These are phyloP conservation scores for Pao palembangensis DNA, from an alignment of 2,113 vertebrate species.

Conservation along the genomic window DNA sequence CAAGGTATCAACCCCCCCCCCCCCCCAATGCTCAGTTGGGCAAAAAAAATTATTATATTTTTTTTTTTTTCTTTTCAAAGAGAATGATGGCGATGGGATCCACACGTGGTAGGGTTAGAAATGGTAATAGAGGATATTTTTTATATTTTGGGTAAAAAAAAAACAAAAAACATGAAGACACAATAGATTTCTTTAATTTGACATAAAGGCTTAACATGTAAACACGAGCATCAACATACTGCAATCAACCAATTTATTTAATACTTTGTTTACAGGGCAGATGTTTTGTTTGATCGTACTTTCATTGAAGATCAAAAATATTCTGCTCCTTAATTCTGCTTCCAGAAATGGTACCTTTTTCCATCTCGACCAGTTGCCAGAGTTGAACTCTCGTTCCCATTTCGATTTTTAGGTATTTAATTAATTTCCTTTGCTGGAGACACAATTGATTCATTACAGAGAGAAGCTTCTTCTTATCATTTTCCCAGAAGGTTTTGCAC, in stretches of 20 bases:
- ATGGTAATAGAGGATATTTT: neutral
- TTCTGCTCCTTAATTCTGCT: conserved; percentile 59
- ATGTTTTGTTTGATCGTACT: conserved; percentile 34
- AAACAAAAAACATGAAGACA: conserved; percentile 5
- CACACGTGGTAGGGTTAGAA: conserved; percentile 38
- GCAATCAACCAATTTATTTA: neutral
- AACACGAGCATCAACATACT: too few relatives aligned
- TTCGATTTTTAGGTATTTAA: conserved; percentile 76
- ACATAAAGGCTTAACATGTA: too few relatives aligned
- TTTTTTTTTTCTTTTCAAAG: conserved; percentile 65
- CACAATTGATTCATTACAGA: conserved; percentile 80
- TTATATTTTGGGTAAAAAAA: conserved; percentile 54
- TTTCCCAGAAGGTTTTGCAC: conserved; percentile 68
- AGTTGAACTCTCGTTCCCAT: conserved; percentile 73
- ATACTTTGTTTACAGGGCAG: conserved; percentile 8
- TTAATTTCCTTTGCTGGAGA: conserved; percentile 74
- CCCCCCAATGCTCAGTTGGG: too few relatives aligned
- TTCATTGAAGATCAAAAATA: conserved; percentile 36
- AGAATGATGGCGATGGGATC: conserved; percentile 56
- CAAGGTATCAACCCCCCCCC: too few relatives aligned
- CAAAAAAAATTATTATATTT: too few relatives aligned
- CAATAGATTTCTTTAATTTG: too few relatives aligned
- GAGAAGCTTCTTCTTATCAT: conserved; percentile 71
- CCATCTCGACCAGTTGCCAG: conserved; percentile 66
- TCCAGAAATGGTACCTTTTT: conserved; percentile 63